phyloP scores from a whole-genome alignment of 2,113 vertebrate species.

The Oceanites oceanicus region DNA sequence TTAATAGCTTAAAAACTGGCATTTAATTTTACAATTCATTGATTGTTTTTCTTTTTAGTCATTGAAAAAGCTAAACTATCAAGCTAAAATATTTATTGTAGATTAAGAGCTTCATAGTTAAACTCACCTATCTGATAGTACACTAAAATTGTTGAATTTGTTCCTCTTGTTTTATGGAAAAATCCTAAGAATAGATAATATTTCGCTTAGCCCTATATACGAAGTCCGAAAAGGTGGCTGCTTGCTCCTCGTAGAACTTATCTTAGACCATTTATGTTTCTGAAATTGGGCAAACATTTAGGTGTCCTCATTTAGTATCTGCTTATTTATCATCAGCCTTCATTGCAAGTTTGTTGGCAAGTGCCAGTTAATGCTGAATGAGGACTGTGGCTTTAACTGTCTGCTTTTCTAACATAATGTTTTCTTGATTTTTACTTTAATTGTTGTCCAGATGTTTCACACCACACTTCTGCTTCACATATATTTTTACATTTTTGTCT shows the following conservation, averaged over 20 bases:
- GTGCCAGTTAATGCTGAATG: neutral
- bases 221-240: neutral
- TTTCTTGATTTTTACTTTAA: neutral
- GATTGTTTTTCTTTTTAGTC: neutral
- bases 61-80: neutral
- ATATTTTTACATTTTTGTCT: neutral
- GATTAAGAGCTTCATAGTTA: neutral
- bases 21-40: conserved; percentile 39
- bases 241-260: neutral
- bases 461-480: neutral
- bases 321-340: neutral
- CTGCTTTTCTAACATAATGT: neutral
- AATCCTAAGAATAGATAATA: neutral
- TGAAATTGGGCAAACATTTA: neutral
- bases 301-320: neutral
- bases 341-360: neutral
- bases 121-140: neutral
- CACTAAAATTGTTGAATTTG: neutral
- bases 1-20: conserved; percentile 22
- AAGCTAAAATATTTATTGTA: neutral
- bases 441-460: neutral
- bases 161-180: neutral
- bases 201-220: neutral
- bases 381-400: neutral
- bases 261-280: neutral